These are phyloP conservation scores for Zophobas atratus DNA, from an alignment of 1,140 invertebrate species.

Conservation along the genomic window DNA sequence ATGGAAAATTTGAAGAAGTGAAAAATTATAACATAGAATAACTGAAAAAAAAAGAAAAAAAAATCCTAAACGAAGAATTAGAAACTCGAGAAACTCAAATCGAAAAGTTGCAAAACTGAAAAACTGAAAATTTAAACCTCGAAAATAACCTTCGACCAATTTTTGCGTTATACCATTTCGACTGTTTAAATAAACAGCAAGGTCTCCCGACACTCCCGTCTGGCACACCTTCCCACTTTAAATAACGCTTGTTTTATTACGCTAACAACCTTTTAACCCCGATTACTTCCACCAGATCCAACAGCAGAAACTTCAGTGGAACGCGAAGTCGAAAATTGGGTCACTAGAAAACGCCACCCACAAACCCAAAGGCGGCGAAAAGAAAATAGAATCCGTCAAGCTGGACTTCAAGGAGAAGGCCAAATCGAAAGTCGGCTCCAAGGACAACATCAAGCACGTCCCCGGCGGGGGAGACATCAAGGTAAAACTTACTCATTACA, in stretches of 20 bases:
- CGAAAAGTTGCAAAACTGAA: no score
- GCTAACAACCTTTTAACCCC: conserved; percentile 11
- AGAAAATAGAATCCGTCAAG: conserved; percentile 92
- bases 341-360: conserved; percentile 95
- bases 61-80: no score
- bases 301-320: conserved; percentile 92
- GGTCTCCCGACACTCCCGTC: conserved; percentile 23
- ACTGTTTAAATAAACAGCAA: conserved; percentile 17
- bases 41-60: no score
- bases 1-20: no score
- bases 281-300: conserved; percentile 76
- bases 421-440: conserved; percentile 93
- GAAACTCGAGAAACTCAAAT: no score
- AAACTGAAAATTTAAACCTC: no score
- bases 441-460: conserved; percentile 90
- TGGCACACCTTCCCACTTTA: conserved; percentile 25
- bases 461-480: conserved; percentile 92
- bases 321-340: conserved; percentile 93
- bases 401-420: conserved; percentile 94
- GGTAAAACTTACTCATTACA: conserved; percentile 72
- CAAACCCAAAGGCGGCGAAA: conserved; percentile 93
- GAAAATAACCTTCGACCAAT: no score
- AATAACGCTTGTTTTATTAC: conserved; percentile 6
- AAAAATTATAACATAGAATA: no score
- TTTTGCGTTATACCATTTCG: conserved; percentile 5